These are phyloP conservation scores for Leptopterna dolabrata DNA, from an alignment of 2,888 invertebrate genomes.

Conservation along the genomic window DNA sequence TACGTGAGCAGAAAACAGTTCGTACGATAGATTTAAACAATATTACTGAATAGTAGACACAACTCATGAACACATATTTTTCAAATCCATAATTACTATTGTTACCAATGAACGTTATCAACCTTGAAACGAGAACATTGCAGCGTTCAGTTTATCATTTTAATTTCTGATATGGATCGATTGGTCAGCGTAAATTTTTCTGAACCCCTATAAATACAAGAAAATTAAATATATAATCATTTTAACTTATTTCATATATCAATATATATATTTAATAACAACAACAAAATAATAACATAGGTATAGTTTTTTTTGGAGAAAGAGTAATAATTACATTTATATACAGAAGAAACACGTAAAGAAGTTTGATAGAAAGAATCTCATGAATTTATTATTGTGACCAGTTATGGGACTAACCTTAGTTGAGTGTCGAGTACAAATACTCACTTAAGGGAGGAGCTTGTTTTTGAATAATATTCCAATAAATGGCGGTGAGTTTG, in stretches of 20 bases:
- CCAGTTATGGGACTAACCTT: constrained; percentile 43
- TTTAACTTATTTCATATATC: constrained; percentile 32
- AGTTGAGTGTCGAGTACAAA: neutral
- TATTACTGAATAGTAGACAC: neutral
- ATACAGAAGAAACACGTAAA: constrained; percentile 29
- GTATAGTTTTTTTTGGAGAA: constrained; percentile 42
- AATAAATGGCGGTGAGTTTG: neutral
- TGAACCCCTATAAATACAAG: constrained; percentile 56
- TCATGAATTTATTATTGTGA: constrained; percentile 20
- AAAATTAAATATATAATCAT: constrained; percentile 55
- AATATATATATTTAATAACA: constrained; percentile 51
- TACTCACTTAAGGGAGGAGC: neutral
- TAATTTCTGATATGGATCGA: constrained; percentile 57
- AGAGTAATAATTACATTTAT: constrained; percentile 37
- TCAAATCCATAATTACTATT: neutral
- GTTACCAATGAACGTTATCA: neutral
- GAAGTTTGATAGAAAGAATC: constrained; percentile 1
- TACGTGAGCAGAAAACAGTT: constrained; percentile 31
- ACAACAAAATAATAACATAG: constrained; percentile 52
- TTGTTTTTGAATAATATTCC: neutral
- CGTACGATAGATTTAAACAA: neutral
- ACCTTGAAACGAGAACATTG: neutral
- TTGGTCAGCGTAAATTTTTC: constrained; percentile 54
- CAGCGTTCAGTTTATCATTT: neutral
- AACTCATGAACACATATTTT: constrained; percentile 9